phyloP scores from a whole-genome alignment of 2,888 invertebrate species.

The Spialia ferax region DNA sequence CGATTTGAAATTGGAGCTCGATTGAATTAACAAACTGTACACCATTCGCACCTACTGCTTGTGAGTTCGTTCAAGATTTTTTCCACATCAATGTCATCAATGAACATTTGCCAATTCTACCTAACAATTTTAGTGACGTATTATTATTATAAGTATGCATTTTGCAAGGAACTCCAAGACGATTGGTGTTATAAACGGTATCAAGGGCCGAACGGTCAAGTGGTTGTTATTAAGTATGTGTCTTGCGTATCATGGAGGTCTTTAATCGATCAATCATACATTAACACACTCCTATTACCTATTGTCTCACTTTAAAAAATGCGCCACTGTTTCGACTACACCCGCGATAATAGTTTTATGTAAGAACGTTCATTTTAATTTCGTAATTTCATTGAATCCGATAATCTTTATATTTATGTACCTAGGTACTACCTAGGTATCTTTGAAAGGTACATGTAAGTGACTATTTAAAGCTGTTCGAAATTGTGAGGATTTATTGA shows the following conservation, averaged over 20 bases:
- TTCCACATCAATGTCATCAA: too few species aligned
- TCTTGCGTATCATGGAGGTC: slow-evolving; percentile 31
- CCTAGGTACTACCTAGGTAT: too few species aligned
- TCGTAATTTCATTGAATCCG: neutral
- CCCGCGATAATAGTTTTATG: slow-evolving; percentile 1
- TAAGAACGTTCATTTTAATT: neutral
- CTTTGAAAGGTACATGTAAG: too few species aligned
- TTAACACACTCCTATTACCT: slow-evolving; percentile 61
- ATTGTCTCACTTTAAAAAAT: slow-evolving; percentile 59
- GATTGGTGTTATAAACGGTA: neutral
- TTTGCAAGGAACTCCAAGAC: neutral
- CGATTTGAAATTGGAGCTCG: too few species aligned
- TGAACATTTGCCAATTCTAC: too few species aligned
- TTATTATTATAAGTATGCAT: neutral
- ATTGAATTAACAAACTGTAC: too few species aligned
- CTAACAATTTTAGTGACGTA: too few species aligned
- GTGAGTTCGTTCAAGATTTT: too few species aligned
- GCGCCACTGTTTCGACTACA: slow-evolving; percentile 13
- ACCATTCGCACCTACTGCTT: too few species aligned
- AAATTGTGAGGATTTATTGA: too few species aligned
- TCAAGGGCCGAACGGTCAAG: neutral
- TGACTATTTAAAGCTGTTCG: too few species aligned
- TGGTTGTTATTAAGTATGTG: slow-evolving; percentile 22
- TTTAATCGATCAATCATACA: slow-evolving; percentile 42
- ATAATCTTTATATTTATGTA: too few species aligned